Percentiles rank a stretch among this genome's conserved stretches.
Evolutionary conservation across 1,140 invertebrate species (phyloP).

Genomic region (Pinna nobilis): DNA sequence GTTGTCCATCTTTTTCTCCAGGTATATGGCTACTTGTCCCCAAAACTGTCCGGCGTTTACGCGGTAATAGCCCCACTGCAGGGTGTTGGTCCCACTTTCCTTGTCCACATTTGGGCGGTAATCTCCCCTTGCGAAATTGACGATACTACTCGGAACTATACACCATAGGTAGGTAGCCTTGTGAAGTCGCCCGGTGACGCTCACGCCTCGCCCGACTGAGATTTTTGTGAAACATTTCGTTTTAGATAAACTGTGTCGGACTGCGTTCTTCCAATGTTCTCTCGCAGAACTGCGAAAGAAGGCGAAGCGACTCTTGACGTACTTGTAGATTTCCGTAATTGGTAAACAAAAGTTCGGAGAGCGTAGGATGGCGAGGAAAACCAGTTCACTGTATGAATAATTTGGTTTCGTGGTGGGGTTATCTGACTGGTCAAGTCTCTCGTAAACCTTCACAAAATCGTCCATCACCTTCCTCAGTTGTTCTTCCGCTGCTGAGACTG

Average conservation of each 20-base stretch:
- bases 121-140: constrained; percentile 51
- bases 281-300: constrained; percentile 54
- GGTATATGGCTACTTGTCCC: constrained; percentile 41
- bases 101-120: constrained; percentile 46
- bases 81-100: constrained; percentile 42
- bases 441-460: constrained; percentile 59
- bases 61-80: constrained; percentile 46
- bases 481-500: constrained; percentile 16
- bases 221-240: constrained; percentile 66
- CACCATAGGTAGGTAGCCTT: constrained; percentile 47
- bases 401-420: constrained; percentile 51
- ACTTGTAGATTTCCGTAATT: constrained; percentile 62
- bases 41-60: constrained; percentile 51
- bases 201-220: constrained; percentile 37
- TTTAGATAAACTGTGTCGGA: constrained; percentile 63
- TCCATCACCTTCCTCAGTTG: constrained; percentile 53
- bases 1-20: constrained; percentile 37
- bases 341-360: constrained; percentile 62
- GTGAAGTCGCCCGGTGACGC: constrained; percentile 17
- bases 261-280: constrained; percentile 63
- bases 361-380: constrained; percentile 57
- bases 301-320: constrained; percentile 54
- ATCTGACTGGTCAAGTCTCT: constrained; percentile 46
- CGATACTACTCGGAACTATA: constrained; percentile 44
- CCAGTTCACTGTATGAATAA: constrained; percentile 63